Conservation (phyloP, 2,113 vertebrate genomes). For the Clarias macrocephalus region DNA sequence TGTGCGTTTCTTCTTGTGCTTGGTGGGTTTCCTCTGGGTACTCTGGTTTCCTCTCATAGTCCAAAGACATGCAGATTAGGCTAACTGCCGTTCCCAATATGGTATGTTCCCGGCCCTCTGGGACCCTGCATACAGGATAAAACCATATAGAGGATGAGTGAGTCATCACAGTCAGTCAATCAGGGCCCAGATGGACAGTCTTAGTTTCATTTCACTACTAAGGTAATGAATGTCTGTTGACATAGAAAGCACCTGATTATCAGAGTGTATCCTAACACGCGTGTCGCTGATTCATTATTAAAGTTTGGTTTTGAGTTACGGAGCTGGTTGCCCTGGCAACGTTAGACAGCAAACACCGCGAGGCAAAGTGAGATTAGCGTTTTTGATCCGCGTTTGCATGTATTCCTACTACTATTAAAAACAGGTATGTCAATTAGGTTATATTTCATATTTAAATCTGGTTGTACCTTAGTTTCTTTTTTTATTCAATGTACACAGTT, state of each 20-base stretch:
- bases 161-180: background rate
- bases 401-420: slow-evolving; percentile 55
- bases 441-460: too few species aligned
- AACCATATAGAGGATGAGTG: too few species aligned
- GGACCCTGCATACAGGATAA: too few species aligned
- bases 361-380: slow-evolving; percentile 13
- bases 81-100: too few species aligned
- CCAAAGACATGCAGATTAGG: too few species aligned
- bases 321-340: slow-evolving; percentile 30
- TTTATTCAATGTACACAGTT: background rate
- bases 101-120: too few species aligned
- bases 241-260: slow-evolving; percentile 1
- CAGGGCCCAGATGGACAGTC: background rate
- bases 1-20: too few species aligned
- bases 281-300: slow-evolving; percentile 42
- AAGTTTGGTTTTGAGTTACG: slow-evolving; percentile 41
- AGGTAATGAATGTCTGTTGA: background rate
- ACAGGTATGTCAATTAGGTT: slow-evolving; percentile 46
- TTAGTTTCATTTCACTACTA: background rate
- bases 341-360: background rate
- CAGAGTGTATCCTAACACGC: slow-evolving; percentile 42
- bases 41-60: too few species aligned
- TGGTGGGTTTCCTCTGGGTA: too few species aligned
- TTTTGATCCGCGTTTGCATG: slow-evolving; percentile 23
- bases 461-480: background rate